Conservation (phyloP, 2,113 vertebrate species). For the Callionymus lyra region DNA sequence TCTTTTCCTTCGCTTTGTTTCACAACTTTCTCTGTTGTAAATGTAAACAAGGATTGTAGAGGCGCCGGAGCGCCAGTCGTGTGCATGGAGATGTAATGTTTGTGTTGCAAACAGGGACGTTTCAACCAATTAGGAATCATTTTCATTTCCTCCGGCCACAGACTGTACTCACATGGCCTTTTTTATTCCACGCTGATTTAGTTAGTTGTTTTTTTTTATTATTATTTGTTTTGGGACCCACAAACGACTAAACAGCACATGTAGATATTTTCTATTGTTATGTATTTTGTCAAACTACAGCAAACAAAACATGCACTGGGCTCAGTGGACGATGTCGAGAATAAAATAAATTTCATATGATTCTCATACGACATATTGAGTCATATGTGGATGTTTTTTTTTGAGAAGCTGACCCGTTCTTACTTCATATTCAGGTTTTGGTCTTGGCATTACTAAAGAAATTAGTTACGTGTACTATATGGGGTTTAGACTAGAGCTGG, state of each 20-base stretch:
- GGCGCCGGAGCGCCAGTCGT: no score
- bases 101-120: no score
- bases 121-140: no score
- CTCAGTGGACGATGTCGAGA: conserved; percentile 24
- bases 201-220: conserved; percentile 8
- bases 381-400: conserved; percentile 28
- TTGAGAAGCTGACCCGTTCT: no score
- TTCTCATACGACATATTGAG: conserved; percentile 38
- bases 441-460: no score
- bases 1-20: conserved; percentile 17
- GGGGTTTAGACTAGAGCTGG: no score
- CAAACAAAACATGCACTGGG: conserved; percentile 35
- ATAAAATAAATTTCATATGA: conserved; percentile 32
- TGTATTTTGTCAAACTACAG: conserved; percentile 53
- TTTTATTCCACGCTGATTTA: no score
- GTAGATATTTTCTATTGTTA: conserved; percentile 75
- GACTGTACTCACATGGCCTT: no score
- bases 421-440: no score
- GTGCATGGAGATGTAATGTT: no score
- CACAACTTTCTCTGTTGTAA: conserved; percentile 21
- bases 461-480: no score
- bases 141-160: no score
- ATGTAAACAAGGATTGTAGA: conserved; percentile 5
- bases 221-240: conserved; percentile 31
- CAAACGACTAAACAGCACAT: conserved; percentile 68